Evolutionary conservation across 2,113 vertebrate species (phyloP).

Genomic region (Serilophus lunatus): DNA sequence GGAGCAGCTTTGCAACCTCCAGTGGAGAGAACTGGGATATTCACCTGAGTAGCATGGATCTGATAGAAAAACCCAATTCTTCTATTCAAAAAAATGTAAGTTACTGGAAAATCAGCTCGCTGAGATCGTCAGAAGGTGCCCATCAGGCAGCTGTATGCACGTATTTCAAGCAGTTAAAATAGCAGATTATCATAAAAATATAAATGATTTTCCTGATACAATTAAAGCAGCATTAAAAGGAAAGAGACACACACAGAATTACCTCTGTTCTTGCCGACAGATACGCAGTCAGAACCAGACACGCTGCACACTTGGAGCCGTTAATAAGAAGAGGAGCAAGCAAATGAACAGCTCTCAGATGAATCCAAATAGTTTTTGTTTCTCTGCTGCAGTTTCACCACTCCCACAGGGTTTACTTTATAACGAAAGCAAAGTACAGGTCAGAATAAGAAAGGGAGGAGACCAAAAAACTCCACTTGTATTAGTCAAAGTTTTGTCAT

Average conservation of each 20-base stretch:
- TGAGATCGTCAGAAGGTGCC: not conserved
- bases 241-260: not conserved
- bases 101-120: not conserved
- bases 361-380: constrained; percentile 60
- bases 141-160: not conserved
- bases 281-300: constrained; percentile 15
- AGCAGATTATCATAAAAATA: not conserved
- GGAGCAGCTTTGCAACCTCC: not conserved
- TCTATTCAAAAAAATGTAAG: not conserved
- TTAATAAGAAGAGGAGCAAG: constrained; percentile 51
- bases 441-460: constrained; percentile 66
- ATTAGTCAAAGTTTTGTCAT: not conserved
- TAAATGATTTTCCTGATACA: not conserved
- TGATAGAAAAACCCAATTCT: not conserved
- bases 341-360: constrained; percentile 25
- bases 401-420: constrained; percentile 59
- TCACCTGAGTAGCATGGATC: not conserved
- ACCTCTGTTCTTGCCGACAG: constrained; percentile 14
- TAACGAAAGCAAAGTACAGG: constrained; percentile 73
- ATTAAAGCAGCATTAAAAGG: not conserved
- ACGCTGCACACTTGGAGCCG: not conserved
- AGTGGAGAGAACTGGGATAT: not conserved
- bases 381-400: constrained; percentile 61
- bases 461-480: not conserved
- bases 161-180: not conserved